A percentile compares a stretch with the other conserved stretches of the same genome.
These are phyloP conservation scores for Toxostoma redivivum DNA, from an alignment of 2,113 vertebrate genomes.

Conservation along the genomic window DNA sequence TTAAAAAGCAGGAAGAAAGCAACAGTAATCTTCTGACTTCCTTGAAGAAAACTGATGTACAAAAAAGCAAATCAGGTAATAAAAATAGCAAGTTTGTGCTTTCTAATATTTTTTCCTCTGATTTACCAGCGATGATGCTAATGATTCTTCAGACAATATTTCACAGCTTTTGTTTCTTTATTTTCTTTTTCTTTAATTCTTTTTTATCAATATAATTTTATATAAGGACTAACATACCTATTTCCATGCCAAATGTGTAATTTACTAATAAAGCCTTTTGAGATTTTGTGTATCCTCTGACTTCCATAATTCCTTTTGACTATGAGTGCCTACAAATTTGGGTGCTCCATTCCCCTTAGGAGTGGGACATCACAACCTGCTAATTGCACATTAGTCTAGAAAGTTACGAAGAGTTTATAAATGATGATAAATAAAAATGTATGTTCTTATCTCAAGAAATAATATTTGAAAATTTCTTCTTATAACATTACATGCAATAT, in stretches of 20 bases:
- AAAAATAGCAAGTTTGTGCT: neutral
- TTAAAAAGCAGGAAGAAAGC: neutral
- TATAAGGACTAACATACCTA: too few species aligned
- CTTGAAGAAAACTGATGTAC: neutral
- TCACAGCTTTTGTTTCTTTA: neutral
- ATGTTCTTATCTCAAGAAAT: neutral
- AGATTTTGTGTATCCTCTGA: neutral
- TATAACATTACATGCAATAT: neutral
- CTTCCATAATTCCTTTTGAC: neutral
- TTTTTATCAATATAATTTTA: neutral
- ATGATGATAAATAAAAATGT: neutral
- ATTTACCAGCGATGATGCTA: neutral
- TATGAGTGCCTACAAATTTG: too few species aligned
- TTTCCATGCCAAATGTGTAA: neutral
- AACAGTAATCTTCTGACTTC: neutral
- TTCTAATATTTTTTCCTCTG: neutral
- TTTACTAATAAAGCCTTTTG: neutral
- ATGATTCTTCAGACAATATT: neutral
- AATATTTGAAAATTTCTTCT: neutral
- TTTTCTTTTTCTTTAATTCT: neutral
- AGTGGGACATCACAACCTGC: rapidly evolving
- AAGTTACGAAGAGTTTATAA: neutral
- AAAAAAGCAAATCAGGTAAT: neutral
- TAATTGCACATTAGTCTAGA: neutral
- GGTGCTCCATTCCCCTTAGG: neutral